These are phyloP conservation scores for Collichthys lucidus DNA, from an alignment of 2,113 vertebrate species.

Conservation along the genomic window DNA sequence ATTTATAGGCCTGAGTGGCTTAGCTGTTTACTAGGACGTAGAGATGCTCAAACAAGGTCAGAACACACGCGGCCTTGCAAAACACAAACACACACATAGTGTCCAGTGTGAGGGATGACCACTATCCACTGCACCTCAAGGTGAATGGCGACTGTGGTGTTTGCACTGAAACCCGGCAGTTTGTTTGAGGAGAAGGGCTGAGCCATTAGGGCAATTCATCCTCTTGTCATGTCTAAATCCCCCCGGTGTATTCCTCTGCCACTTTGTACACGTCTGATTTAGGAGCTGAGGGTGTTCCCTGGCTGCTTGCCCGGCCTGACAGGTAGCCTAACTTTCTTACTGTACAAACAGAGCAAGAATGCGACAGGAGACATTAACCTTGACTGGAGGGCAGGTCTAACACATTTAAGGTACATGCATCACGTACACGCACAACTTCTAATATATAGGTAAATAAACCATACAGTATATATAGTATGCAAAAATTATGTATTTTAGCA, in stretches of 20 bases:
- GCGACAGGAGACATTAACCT: constrained; percentile 37
- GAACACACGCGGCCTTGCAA: constrained; percentile 11
- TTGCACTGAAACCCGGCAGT: constrained; percentile 52
- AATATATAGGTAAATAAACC: background rate
- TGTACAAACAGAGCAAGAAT: constrained; percentile 67
- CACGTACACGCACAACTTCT: background rate
- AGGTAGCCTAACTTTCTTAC: constrained; percentile 50
- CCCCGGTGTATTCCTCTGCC: constrained; percentile 36
- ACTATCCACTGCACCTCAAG: constrained; percentile 30
- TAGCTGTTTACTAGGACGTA: constrained; percentile 56
- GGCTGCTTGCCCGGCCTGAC: constrained; percentile 33
- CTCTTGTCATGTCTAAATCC: constrained; percentile 61
- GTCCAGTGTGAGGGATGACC: constrained; percentile 59
- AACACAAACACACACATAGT: constrained; percentile 47
- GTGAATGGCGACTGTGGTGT: constrained; percentile 53
- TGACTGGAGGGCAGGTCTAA: constrained; percentile 13
- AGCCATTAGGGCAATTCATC: constrained; percentile 59
- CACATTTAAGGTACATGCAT: background rate
- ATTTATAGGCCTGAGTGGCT: constrained; percentile 51
- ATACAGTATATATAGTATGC: background rate
- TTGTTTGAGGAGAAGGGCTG: constrained; percentile 56
- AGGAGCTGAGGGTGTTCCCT: constrained; percentile 42
- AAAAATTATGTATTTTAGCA: background rate
- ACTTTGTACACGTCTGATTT: constrained; percentile 59
- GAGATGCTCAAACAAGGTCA: constrained; percentile 58